Base-by-base conservation (phyloP, 2,797 vertebrate genomes). In the Tapera naevia region DNA sequence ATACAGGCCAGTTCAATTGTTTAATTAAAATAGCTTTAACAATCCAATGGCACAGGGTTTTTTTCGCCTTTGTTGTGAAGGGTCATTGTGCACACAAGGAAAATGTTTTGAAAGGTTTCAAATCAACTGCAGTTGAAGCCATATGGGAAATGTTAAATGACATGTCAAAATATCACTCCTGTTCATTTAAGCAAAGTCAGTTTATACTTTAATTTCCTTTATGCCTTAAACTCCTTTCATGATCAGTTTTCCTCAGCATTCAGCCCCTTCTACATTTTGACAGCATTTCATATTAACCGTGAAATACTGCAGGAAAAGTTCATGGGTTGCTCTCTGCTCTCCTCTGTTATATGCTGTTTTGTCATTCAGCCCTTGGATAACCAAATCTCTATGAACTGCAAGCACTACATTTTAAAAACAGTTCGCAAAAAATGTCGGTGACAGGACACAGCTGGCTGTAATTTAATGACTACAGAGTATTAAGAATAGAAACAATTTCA, bases 401-500 rank as follows among this genome's bases (percentile, higher is more conserved):
- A 93, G 62, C 32, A 41, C 50, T 75, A 80, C 33, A 10, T 66
- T 92, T 89, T 73, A 46, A 91, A 92, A 94, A 37, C 58, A 53
- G 71, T 80, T 86, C 84, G 76, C 51, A 83, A 82, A 91, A 85
- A 90, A 50, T 11, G 80, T 72, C 95, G 89, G 86, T 80, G 85
- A 91, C 78, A 58, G 87, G 76, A 65, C 70, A 30, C 91, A 92
- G 93, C 87, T 97, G 90, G 83, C 83, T 93, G 82, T 88, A 94
- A 88, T 94, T 91, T 93, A 96, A 95, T 85, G 80, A 94, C 91
- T 89, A 54, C n/a, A 53, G 85, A 69, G 75, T 64, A 93, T 89
- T 75, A 87, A 96, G 72, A 86, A 86, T 76, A 95, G 91, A 91
- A 94, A 94, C 71, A 81, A 81, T 83, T 88, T 80, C 90, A 89